Conservation (phyloP, 2,113 vertebrate genomes). For the Halcyon malimbica region DNA sequence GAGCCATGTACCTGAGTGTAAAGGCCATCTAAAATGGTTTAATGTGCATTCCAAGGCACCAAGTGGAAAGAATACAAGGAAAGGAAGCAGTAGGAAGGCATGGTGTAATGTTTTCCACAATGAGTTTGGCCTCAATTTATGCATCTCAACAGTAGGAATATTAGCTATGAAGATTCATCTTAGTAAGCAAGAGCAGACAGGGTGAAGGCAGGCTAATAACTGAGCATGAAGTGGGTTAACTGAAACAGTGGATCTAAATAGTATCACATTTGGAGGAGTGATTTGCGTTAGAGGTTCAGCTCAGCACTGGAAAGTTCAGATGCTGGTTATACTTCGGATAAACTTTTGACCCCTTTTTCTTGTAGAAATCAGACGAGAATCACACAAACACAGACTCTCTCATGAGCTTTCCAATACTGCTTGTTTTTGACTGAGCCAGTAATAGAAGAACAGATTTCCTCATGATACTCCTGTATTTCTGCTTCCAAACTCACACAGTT, state of each 20-base stretch:
- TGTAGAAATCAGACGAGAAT: constrained; percentile 32
- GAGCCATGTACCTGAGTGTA: background rate
- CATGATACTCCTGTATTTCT: background rate
- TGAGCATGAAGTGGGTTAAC: constrained; percentile 19
- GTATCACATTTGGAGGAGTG: constrained; percentile 35
- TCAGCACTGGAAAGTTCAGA: constrained; percentile 45
- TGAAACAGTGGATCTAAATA: constrained; percentile 1
- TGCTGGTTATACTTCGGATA: constrained; percentile 55
- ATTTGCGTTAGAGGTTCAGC: constrained; percentile 49
- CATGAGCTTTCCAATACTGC: constrained; percentile 29
- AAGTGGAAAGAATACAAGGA: background rate
- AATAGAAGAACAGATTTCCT: constrained; percentile 45
- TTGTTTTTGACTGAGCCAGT: constrained; percentile 43
- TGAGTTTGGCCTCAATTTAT: background rate
- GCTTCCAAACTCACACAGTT: background rate
- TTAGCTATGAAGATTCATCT: background rate
- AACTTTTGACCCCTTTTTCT: constrained; percentile 59
- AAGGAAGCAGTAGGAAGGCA: background rate
- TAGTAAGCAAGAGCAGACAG: background rate
- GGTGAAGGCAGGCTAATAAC: background rate
- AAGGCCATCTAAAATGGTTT: background rate
- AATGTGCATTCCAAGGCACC: background rate
- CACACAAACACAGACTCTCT: constrained; percentile 54
- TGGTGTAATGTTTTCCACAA: background rate
- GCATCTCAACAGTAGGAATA: background rate